A percentile compares a stretch with the other conserved stretches of the same genome.
Evolutionary conservation across 1,140 invertebrate genomes (phyloP).

Genomic region (Arion vulgaris): DNA sequence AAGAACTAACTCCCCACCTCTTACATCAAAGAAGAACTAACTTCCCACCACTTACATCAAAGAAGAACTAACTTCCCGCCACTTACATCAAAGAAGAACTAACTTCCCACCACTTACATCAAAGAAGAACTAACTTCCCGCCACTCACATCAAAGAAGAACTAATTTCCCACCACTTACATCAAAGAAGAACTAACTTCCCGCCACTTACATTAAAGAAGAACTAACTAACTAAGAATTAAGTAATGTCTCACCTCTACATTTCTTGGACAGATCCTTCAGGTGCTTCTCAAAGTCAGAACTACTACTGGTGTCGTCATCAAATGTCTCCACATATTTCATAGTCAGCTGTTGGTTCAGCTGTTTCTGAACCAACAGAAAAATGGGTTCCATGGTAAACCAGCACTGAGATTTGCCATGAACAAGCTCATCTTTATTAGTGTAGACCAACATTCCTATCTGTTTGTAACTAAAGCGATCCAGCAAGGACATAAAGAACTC

Average conservation of each 20-base stretch:
- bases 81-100: too few relatives aligned
- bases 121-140: too few relatives aligned
- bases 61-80: too few relatives aligned
- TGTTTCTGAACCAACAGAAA: conserved; percentile 15
- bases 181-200: too few relatives aligned
- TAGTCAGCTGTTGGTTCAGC: background rate
- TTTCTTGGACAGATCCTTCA: conserved; percentile 1
- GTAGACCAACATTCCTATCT: conserved; percentile 48
- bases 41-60: too few relatives aligned
- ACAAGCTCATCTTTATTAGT: conserved; percentile 20
- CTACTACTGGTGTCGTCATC: background rate
- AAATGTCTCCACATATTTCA: conserved; percentile 1
- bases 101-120: too few relatives aligned
- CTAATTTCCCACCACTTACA: too few relatives aligned
- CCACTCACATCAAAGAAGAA: too few relatives aligned
- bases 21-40: too few relatives aligned
- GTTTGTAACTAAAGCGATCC: conserved; percentile 46
- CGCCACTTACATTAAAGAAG: too few relatives aligned
- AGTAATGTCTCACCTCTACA: background rate
- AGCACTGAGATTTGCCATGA: conserved; percentile 44
- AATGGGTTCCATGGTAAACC: conserved; percentile 50
- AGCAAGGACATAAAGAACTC: conserved; percentile 42
- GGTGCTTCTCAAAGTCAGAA: background rate
- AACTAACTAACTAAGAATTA: background rate
- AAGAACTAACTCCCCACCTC: too few relatives aligned